Percentiles rank a stretch among this genome's conserved stretches.
phyloP scores from a whole-genome alignment of 2,888 invertebrate genomes.

The Epistrophe grossulariae region DNA sequence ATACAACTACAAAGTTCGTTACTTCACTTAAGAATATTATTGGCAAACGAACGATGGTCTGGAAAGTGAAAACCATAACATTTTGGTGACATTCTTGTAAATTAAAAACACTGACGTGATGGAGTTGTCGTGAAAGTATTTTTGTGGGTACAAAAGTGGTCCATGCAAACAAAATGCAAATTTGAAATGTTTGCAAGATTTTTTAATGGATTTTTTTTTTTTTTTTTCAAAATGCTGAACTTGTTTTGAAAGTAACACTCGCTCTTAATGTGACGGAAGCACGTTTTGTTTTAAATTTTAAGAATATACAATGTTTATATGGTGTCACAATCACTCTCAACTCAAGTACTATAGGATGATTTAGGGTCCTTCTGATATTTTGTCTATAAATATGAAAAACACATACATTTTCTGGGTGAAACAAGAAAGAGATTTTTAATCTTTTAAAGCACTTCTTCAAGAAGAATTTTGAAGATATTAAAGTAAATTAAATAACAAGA shows the following conservation, averaged over 20 bases:
- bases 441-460: background rate
- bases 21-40: background rate
- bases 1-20: background rate
- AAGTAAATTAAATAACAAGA: too few species aligned
- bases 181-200: background rate
- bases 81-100: background rate
- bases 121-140: background rate
- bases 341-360: background rate
- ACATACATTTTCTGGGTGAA: background rate
- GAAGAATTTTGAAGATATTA: too few species aligned
- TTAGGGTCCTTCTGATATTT: background rate
- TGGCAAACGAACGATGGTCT: background rate
- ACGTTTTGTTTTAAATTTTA: background rate
- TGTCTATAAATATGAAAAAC: background rate
- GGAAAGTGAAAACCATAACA: background rate
- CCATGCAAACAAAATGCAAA: constrained; percentile 12
- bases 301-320: background rate
- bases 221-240: background rate
- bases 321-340: background rate
- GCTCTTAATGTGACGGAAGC: background rate
- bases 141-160: background rate
- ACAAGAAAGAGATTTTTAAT: background rate
- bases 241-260: background rate
- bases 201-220: background rate
- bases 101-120: background rate